phyloP scores from a whole-genome alignment of 1,140 invertebrate species.

The Pygmarrhopalites habei region DNA sequence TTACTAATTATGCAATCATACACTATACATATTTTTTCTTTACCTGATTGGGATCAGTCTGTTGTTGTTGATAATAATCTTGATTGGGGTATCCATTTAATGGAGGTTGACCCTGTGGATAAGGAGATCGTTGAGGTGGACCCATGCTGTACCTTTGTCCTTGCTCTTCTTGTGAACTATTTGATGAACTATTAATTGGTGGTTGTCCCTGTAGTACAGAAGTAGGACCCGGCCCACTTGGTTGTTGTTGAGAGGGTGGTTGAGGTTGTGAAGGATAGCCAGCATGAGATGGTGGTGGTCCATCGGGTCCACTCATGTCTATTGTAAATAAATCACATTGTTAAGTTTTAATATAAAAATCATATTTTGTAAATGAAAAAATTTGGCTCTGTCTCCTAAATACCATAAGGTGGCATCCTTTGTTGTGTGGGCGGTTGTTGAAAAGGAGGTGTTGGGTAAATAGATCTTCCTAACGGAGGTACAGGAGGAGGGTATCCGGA shows the following conservation, averaged over 20 bases:
- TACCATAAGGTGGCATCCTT: too few relatives aligned
- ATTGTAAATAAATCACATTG: too few relatives aligned
- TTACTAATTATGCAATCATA: too few relatives aligned
- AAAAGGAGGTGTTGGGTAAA: slow-evolving; percentile 23
- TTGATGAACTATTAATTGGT: slow-evolving; percentile 4
- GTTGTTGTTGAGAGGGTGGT: slow-evolving; percentile 8
- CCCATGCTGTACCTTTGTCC: slow-evolving; percentile 28
- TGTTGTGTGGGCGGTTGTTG: slow-evolving; percentile 5
- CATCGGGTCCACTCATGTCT: too few relatives aligned
- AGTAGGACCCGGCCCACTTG: slow-evolving; percentile 44
- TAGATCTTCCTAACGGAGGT: slow-evolving; percentile 21
- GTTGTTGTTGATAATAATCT: slow-evolving; percentile 32
- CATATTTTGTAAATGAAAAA: too few relatives aligned
- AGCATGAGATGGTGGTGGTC: slow-evolving; percentile 18
- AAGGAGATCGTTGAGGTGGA: slow-evolving; percentile 19
- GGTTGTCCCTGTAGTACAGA: slow-evolving; percentile 42
- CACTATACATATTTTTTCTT: too few relatives aligned
- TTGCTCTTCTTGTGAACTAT: slow-evolving; percentile 48
- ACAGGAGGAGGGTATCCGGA: slow-evolving; percentile 18
- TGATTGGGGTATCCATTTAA: slow-evolving; percentile 35
- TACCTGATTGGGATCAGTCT: slow-evolving; percentile 35
- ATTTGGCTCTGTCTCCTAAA: too few relatives aligned
- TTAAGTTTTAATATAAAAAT: too few relatives aligned
- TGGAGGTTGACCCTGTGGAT: slow-evolving; percentile 34
- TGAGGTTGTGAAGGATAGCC: slow-evolving; percentile 18